Conservation (phyloP, 2,113 vertebrate genomes). For the Rhinichthys klamathensis region DNA sequence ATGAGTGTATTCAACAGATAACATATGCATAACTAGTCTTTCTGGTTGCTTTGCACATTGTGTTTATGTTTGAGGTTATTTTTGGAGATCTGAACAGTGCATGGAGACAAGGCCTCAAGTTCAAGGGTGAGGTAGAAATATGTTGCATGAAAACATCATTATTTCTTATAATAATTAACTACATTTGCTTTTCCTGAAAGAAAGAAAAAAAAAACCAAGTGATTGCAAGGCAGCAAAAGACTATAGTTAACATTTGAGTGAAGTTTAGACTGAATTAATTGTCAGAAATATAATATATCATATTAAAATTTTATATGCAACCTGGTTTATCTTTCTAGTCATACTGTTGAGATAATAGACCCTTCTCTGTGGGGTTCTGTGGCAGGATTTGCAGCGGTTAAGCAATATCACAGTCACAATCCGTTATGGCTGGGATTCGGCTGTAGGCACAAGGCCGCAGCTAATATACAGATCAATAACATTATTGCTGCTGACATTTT, state of each 20-base stretch:
- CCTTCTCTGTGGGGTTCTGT: not conserved
- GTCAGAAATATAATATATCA: not conserved
- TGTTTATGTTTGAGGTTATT: constrained; percentile 44
- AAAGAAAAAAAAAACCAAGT: not conserved
- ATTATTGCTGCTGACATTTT: not conserved
- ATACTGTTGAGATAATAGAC: not conserved
- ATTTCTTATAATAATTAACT: constrained; percentile 19
- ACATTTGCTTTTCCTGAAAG: not conserved
- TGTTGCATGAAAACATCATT: not conserved
- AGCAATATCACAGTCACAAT: not conserved
- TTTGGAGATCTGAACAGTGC: constrained; percentile 27
- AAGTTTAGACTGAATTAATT: not conserved
- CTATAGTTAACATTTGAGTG: not conserved
- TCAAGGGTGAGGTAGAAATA: not conserved
- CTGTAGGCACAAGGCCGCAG: not conserved
- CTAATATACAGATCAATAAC: not conserved
- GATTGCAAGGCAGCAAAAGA: not conserved
- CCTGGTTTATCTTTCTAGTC: not conserved
- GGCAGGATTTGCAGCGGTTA: not conserved
- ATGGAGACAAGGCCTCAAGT: constrained; percentile 17
- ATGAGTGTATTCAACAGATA: not conserved
- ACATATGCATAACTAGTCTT: not conserved
- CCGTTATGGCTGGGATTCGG: too few relatives aligned
- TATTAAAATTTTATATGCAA: not conserved
- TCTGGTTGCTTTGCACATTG: constrained; percentile 31